Evolutionary conservation across 2,888 invertebrate species (phyloP), one percentile per base, ranked within the genome.

Genomic region (Erannis defoliaria): DNA sequence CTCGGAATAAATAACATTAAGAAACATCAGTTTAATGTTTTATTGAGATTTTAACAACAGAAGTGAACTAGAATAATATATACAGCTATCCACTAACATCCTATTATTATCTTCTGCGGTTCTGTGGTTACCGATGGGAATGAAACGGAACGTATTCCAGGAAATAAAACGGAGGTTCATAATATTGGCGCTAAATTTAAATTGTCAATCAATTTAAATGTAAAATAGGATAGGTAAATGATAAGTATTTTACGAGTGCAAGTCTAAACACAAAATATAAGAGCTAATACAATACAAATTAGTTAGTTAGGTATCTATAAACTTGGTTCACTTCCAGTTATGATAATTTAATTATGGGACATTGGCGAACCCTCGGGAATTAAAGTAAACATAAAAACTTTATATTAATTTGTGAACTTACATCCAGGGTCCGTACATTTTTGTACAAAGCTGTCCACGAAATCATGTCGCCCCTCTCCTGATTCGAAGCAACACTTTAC

Each of bases 381-480:
- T 35, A 23, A 49, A 9, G 9, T 14, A 6, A 31, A 18, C 1
- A 31, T 19, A 12, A 46, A 46, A 43, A 43, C 26, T 0, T 23
- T 31, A 31, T 6, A 33, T n/a, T 6, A 31, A 5, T 46, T 46
- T 46, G 0, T 31, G 18, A 12, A 96, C 97, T 97, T 93, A 97
- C 97, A 97, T 79, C 96, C 95, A 59, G 96, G 95, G 88, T 96
- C 96, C 45, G 97, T 96, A 84, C 97, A 97, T 91, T 97, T 97
- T 87, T 96, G 95, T 40, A 96, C 94, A 75, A 96, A 94, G 18
- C 95, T 94, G 75, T 97, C 97, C 67, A 97, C 88, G 80, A 96
- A 94, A 83, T 97, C 96, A 14, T 96, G 95, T 35, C 96, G 95
- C 35, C 96, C 91, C 78, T 97, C 96, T 16, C 94, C 94, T 54